Conservation (phyloP, 2,797 vertebrate genomes). For the Etheostoma perlongum region DNA sequence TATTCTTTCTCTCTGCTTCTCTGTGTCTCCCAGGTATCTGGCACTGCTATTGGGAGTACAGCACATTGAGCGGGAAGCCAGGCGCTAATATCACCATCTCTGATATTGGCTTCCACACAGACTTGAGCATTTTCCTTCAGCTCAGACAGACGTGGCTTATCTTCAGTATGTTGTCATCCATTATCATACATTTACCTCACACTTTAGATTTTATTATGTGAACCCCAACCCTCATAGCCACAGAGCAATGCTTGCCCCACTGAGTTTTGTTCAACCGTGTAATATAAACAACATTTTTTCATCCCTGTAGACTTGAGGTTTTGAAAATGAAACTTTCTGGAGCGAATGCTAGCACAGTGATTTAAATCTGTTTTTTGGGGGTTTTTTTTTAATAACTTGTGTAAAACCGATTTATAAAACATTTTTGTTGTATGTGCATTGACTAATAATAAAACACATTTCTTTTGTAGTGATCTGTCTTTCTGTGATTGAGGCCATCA, state of each 20-base stretch:
- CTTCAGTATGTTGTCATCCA: constrained; percentile 87
- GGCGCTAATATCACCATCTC: constrained; percentile 88
- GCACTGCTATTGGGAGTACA: constrained; percentile 92
- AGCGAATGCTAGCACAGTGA: background rate
- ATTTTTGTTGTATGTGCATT: background rate
- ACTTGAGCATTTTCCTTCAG: constrained; percentile 91
- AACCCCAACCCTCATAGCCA: background rate
- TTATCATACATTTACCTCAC: background rate
- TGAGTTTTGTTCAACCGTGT: background rate
- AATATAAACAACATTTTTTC: background rate
- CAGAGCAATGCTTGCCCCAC: background rate
- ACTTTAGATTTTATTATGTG: background rate
- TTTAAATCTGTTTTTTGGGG: too few relatives aligned
- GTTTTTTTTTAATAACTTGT: background rate
- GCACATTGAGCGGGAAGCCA: constrained; percentile 82
- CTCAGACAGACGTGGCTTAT: constrained; percentile 95
- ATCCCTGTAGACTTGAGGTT: background rate
- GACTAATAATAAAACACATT: background rate
- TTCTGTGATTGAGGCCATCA: constrained; percentile 85
- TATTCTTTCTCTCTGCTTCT: background rate
- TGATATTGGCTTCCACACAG: constrained; percentile 91
- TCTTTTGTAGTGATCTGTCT: constrained; percentile 90
- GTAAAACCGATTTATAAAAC: background rate
- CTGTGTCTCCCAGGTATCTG: constrained; percentile 88
- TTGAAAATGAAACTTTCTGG: background rate